Percentiles rank a stretch among this genome's conserved stretches.
Conservation (phyloP, 2,888 invertebrate genomes). For the Andrena dorsata region DNA sequence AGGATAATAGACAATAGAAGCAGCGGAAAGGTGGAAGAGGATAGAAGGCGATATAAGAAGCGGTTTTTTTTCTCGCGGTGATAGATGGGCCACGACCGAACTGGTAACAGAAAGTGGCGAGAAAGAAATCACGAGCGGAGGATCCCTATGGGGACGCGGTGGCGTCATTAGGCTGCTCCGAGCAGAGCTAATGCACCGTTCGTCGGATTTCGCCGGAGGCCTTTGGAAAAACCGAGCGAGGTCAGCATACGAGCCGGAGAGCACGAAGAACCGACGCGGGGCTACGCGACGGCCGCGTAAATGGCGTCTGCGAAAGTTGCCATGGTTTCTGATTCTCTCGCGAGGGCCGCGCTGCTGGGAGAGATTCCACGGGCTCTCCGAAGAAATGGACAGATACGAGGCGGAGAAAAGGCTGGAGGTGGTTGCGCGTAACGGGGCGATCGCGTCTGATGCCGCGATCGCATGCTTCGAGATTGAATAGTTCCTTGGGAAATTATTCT, state of each 20-base stretch:
- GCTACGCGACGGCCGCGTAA: slow-evolving; percentile 59
- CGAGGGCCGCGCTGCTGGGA: not conserved
- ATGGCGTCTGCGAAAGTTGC: slow-evolving; percentile 72
- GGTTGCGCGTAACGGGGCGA: slow-evolving; percentile 43
- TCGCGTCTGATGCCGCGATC: slow-evolving; percentile 48
- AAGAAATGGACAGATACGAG: slow-evolving; percentile 20
- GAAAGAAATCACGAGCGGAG: slow-evolving; percentile 80
- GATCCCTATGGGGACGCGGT: slow-evolving; percentile 80
- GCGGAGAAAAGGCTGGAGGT: slow-evolving; percentile 27
- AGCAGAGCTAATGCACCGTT: slow-evolving; percentile 76
- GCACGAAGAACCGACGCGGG: slow-evolving; percentile 62
- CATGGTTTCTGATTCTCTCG: slow-evolving; percentile 62
- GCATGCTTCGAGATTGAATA: slow-evolving; percentile 36
- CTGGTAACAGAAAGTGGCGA: slow-evolving; percentile 71
- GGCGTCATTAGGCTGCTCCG: slow-evolving; percentile 80
- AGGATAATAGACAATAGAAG: slow-evolving; percentile 57
- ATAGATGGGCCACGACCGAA: slow-evolving; percentile 73
- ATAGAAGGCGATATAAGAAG: slow-evolving; percentile 65
- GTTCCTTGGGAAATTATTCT: slow-evolving; percentile 9
- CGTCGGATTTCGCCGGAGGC: slow-evolving; percentile 76
- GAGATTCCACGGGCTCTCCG: slow-evolving; percentile 32
- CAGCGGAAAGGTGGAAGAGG: slow-evolving; percentile 36
- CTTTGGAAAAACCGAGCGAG: slow-evolving; percentile 79
- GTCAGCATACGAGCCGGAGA: slow-evolving; percentile 76
- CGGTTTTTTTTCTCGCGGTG: slow-evolving; percentile 71